Conservation (phyloP, 2,113 vertebrate genomes). For the Vicugna pacos region DNA sequence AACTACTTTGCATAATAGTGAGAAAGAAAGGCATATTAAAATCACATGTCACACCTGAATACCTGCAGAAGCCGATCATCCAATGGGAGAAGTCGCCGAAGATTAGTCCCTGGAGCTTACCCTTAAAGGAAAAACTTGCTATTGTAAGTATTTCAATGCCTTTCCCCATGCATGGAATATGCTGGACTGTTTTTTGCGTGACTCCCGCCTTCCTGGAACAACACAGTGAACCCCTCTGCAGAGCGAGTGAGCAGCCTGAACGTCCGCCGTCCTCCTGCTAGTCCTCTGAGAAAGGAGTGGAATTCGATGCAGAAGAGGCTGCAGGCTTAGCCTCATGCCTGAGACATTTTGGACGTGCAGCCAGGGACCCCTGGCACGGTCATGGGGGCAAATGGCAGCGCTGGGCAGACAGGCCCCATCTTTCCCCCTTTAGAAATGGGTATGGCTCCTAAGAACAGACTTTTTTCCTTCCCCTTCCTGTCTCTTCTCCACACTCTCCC, state of each 20-base stretch:
- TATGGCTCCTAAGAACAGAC: neutral
- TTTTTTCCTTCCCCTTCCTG: neutral
- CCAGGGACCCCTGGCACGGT: neutral
- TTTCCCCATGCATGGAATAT: neutral
- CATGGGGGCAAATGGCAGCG: neutral
- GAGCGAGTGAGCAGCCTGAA: neutral
- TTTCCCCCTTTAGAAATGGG: neutral
- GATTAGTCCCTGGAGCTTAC: neutral
- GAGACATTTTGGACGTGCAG: neutral
- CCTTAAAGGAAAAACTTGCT: neutral
- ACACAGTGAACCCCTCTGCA: accelerated
- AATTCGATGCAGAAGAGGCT: neutral
- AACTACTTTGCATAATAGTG: neutral
- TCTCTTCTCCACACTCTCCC: neutral
- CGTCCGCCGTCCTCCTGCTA: neutral
- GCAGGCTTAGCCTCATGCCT: neutral
- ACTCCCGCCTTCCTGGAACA: neutral
- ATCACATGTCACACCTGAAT: neutral
- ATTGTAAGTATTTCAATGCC: neutral
- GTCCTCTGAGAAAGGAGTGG: neutral
- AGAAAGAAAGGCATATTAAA: neutral
- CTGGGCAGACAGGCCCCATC: neutral
- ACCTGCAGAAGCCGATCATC: neutral
- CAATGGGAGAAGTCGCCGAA: accelerated
- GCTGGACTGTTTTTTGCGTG: neutral